A percentile compares a stretch with the other conserved stretches of the same genome.
phyloP scores from a whole-genome alignment of 2,797 vertebrate genomes.

The Phoxinus dragarum region DNA sequence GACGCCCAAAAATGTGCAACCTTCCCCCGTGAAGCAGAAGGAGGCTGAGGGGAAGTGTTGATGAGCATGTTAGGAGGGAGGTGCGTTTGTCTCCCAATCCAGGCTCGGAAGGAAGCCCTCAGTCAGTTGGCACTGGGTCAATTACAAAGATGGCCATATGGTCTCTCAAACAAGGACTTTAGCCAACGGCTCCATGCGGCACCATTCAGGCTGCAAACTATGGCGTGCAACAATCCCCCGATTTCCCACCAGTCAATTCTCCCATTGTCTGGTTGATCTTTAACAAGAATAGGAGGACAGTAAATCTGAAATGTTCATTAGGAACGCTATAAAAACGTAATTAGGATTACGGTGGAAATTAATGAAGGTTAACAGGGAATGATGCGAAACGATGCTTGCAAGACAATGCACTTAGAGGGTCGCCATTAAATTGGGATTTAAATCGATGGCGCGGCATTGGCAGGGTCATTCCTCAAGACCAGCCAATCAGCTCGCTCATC shows the following conservation, averaged over 20 bases:
- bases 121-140: constrained; percentile 72
- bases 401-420: constrained; percentile 38
- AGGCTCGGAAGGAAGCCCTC: constrained; percentile 64
- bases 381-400: background rate
- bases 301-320: constrained; percentile 47
- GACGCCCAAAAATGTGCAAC: background rate
- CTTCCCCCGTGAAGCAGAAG: constrained; percentile 43
- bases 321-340: constrained; percentile 41
- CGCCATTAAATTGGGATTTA: constrained; percentile 32
- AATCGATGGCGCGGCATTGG: constrained; percentile 40
- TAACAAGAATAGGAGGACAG: constrained; percentile 23
- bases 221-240: constrained; percentile 31
- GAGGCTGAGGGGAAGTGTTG: constrained; percentile 31
- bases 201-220: constrained; percentile 29
- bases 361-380: constrained; percentile 45
- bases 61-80: constrained; percentile 45
- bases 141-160: constrained; percentile 75
- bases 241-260: constrained; percentile 27
- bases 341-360: constrained; percentile 32
- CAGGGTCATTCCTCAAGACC: constrained; percentile 23
- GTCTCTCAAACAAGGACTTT: constrained; percentile 48
- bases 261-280: constrained; percentile 24
- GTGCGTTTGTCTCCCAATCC: constrained; percentile 68
- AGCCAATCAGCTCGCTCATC: constrained; percentile 62
- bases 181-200: constrained; percentile 40